These are phyloP conservation scores for Synchiropus splendidus DNA, from an alignment of 2,113 vertebrate species.

Conservation along the genomic window DNA sequence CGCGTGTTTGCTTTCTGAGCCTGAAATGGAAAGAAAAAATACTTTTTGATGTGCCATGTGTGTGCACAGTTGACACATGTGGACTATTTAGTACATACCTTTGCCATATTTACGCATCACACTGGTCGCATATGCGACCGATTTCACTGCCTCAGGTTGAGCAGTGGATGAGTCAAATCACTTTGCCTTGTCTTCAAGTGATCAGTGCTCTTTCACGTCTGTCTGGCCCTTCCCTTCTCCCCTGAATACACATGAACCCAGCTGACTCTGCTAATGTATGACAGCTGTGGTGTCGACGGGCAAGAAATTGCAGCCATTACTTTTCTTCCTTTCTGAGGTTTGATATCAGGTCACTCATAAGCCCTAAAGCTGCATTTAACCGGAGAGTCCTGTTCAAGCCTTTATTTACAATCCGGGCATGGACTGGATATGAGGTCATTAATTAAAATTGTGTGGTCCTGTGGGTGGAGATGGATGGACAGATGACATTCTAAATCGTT, in stretches of 20 bases:
- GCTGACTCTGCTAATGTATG: slow-evolving; percentile 50
- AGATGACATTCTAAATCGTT: slow-evolving; percentile 33
- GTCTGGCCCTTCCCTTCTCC: slow-evolving; percentile 14
- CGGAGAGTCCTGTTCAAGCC: neutral
- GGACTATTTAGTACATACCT: slow-evolving; percentile 25
- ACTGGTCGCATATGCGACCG: slow-evolving; percentile 22
- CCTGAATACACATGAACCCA: slow-evolving; percentile 27
- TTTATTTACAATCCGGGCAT: slow-evolving; percentile 18
- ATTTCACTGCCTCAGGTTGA: slow-evolving; percentile 17
- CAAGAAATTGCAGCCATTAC: slow-evolving; percentile 11
- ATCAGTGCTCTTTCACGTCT: slow-evolving; percentile 21
- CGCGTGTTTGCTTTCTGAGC: slow-evolving; percentile 20
- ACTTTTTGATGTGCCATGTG: slow-evolving; percentile 20
- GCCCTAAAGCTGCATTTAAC: slow-evolving; percentile 1
- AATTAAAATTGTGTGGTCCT: slow-evolving; percentile 19
- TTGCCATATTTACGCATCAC: slow-evolving; percentile 38
- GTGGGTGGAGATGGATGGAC: slow-evolving; percentile 32
- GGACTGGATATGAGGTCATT: slow-evolving; percentile 15
- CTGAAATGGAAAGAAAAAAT: slow-evolving; percentile 18
- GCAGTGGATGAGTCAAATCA: slow-evolving; percentile 24
- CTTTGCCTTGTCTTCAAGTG: slow-evolving; percentile 25
- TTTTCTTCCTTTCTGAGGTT: slow-evolving; percentile 1
- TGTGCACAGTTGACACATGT: slow-evolving; percentile 2
- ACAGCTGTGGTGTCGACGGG: slow-evolving; percentile 45
- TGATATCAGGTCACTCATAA: slow-evolving; percentile 5